These are phyloP conservation scores for Rhodinocichla rosea DNA, from an alignment of 2,113 vertebrate species.

Conservation along the genomic window DNA sequence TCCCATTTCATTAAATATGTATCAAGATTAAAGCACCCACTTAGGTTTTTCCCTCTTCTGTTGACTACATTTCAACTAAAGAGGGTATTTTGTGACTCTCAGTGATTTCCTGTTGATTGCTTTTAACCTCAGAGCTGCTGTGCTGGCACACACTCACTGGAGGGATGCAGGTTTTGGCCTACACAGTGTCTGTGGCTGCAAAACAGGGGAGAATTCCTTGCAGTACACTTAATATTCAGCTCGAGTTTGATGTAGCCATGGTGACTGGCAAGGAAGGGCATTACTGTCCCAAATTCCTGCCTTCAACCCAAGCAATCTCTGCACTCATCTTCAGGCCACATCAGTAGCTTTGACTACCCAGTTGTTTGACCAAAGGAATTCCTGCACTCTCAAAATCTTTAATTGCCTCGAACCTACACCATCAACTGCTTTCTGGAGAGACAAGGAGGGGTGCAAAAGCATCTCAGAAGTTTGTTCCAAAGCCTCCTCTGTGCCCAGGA, in stretches of 20 bases:
- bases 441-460: neutral
- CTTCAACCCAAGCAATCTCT: neutral
- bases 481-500: neutral
- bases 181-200: neutral
- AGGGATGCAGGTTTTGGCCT: neutral
- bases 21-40: slow-evolving; percentile 18
- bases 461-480: neutral
- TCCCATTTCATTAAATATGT: slow-evolving; percentile 15
- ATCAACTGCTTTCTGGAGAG: neutral
- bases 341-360: neutral
- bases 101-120: neutral
- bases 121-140: neutral
- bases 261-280: slow-evolving; percentile 38
- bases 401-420: neutral
- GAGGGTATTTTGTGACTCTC: neutral
- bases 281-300: neutral
- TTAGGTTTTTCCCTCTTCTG: neutral
- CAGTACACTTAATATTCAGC: slow-evolving; percentile 34
- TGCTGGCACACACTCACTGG: neutral
- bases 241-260: slow-evolving; percentile 37
- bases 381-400: neutral
- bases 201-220: neutral
- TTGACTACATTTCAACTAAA: neutral
- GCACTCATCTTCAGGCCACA: neutral
- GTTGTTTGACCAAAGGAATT: neutral